Conservation (phyloP, 2,797 vertebrate genomes). For the Xerus rutilus region DNA sequence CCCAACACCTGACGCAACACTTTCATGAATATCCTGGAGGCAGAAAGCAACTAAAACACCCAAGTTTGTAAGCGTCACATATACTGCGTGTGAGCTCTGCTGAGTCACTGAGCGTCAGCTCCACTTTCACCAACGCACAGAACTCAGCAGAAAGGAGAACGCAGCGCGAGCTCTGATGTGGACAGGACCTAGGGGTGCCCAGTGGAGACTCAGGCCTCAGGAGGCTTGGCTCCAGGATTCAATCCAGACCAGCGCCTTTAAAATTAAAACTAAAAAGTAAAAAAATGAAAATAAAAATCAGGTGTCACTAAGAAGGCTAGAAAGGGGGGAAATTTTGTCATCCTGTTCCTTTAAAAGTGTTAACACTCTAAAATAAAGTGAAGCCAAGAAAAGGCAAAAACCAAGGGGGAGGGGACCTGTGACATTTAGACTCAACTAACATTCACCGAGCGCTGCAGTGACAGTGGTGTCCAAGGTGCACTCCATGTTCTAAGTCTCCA, state of each 20-base stretch:
- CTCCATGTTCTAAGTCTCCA: not conserved
- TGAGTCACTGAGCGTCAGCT: constrained; percentile 35
- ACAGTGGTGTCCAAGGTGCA: not conserved
- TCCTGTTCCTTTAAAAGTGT: not conserved
- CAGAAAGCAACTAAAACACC: constrained; percentile 34
- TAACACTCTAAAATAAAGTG: constrained; percentile 20
- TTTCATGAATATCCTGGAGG: constrained; percentile 11
- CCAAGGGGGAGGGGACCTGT: not conserved
- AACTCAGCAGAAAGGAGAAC: constrained; percentile 49
- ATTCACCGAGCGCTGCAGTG: not conserved
- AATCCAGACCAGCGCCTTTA: not conserved
- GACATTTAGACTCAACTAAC: constrained; percentile 27
- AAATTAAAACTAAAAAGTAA: not conserved
- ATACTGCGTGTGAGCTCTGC: constrained; percentile 18
- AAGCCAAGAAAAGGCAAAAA: constrained; percentile 30
- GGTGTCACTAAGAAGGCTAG: not conserved
- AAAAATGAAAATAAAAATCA: constrained; percentile 43
- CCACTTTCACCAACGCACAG: constrained; percentile 35
- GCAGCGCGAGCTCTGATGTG: not conserved
- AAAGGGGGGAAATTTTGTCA: not conserved
- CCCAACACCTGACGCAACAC: not conserved
- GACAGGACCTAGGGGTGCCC: constrained; percentile 13
- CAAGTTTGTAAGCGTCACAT: constrained; percentile 57
- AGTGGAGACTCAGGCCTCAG: constrained; percentile 24
- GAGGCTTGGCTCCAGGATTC: constrained; percentile 32